phyloP scores from a whole-genome alignment of 2,888 invertebrate species.

The Philonicus albiceps region DNA sequence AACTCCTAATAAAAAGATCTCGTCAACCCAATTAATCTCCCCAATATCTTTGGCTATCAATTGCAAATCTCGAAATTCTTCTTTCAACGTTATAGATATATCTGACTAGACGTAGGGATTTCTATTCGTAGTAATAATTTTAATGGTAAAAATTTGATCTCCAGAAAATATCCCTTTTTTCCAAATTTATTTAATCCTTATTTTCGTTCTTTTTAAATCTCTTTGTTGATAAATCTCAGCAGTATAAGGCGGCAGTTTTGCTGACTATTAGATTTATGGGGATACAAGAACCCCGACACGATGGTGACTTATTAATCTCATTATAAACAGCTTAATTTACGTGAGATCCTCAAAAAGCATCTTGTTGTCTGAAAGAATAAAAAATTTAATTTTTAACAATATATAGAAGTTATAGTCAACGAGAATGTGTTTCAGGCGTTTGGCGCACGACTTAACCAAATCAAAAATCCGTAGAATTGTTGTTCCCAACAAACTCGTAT shows the following conservation, averaged over 20 bases:
- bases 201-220: constrained; percentile 3
- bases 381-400: not conserved
- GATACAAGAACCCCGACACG: constrained; percentile 64
- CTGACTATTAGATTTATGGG: constrained; percentile 55
- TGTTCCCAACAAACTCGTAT: not conserved
- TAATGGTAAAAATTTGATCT: not conserved
- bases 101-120: constrained; percentile 1
- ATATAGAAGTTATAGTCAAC: not conserved
- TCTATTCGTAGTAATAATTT: not conserved
- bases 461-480: not conserved
- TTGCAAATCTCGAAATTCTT: not conserved
- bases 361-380: constrained; percentile 40
- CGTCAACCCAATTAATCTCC: not conserved
- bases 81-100: not conserved
- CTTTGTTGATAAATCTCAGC: not conserved
- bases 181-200: constrained; percentile 23
- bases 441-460: not conserved
- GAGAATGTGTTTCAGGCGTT: not conserved
- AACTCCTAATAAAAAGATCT: not conserved
- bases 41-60: constrained; percentile 20
- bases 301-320: constrained; percentile 63
- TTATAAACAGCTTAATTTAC: constrained; percentile 56
- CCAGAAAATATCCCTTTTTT: not conserved
- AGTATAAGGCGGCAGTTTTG: not conserved
- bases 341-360: constrained; percentile 58